A percentile compares a stretch with the other conserved stretches of the same genome.
Evolutionary conservation across 2,113 vertebrate genomes (phyloP).

Genomic region (Castor canadensis): DNA sequence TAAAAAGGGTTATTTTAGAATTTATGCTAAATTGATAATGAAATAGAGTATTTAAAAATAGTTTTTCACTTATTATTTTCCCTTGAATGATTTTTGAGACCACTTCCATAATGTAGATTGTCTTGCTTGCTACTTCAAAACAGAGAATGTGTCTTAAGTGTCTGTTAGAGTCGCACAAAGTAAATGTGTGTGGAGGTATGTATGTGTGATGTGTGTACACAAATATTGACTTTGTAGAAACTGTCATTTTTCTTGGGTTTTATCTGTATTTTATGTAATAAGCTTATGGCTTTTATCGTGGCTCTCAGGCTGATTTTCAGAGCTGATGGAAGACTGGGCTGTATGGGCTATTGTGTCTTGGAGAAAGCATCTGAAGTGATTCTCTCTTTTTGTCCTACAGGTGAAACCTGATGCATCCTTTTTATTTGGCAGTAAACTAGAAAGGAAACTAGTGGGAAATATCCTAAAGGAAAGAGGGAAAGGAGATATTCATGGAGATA

Average conservation of each 20-base stretch:
- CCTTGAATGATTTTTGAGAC: background rate
- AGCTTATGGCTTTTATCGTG: background rate
- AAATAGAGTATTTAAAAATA: background rate
- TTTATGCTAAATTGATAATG: constrained; percentile 9
- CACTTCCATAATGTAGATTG: background rate
- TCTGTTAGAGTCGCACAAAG: background rate
- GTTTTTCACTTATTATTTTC: background rate
- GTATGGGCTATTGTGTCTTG: background rate
- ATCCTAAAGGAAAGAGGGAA: constrained; percentile 93
- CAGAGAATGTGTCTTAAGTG: background rate
- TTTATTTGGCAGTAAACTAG: constrained; percentile 90
- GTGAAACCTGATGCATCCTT: constrained; percentile 95
- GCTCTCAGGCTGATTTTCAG: constrained; percentile 2
- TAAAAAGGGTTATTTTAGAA: background rate
- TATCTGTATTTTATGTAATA: constrained; percentile 1
- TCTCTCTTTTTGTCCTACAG: constrained; percentile 86
- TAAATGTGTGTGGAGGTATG: background rate
- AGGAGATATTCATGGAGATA: constrained; percentile 94
- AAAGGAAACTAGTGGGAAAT: constrained; percentile 94
- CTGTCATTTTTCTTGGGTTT: constrained; percentile 15
- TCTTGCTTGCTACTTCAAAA: background rate
- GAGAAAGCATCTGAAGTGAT: constrained; percentile 68
- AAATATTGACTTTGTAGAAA: background rate
- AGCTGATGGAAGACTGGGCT: background rate
- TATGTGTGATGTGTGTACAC: background rate